These are phyloP conservation scores for Exephanes ischioxanthus DNA, from an alignment of 2,888 invertebrate species.

Conservation along the genomic window DNA sequence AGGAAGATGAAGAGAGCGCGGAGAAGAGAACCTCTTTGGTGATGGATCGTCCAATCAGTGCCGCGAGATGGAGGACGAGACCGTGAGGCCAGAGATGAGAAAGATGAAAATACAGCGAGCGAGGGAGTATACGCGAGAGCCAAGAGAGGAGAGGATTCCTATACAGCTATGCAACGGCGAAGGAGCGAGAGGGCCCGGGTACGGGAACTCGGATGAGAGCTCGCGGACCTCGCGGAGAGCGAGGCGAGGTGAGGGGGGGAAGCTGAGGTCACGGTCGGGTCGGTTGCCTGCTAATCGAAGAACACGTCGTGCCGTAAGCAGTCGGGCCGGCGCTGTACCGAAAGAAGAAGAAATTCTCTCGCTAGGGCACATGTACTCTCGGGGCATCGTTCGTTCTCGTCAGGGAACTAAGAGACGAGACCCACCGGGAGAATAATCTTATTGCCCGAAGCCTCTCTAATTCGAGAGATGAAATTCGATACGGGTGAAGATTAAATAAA, in stretches of 20 bases:
- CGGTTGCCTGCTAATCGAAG: conserved; percentile 84
- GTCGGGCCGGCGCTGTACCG: conserved; percentile 68
- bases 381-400: conserved; percentile 38
- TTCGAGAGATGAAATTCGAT: background rate
- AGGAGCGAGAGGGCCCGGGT: conserved; percentile 30
- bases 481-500: background rate
- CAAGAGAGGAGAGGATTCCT: conserved; percentile 60
- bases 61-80: conserved; percentile 84
- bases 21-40: conserved; percentile 80
- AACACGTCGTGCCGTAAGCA: conserved; percentile 76
- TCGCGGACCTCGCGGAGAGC: conserved; percentile 31
- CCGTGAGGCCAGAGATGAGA: conserved; percentile 74
- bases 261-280: conserved; percentile 84
- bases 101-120: conserved; percentile 60
- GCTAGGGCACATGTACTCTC: conserved; percentile 39
- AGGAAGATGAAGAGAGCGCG: conserved; percentile 62
- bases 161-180: conserved; percentile 29
- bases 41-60: conserved; percentile 88
- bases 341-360: conserved; percentile 75
- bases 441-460: conserved; percentile 4
- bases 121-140: conserved; percentile 45
- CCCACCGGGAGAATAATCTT: conserved; percentile 37
- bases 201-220: conserved; percentile 42
- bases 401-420: conserved; percentile 11
- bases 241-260: conserved; percentile 75